These are phyloP conservation scores for Brachyistius frenatus DNA, from an alignment of 2,113 vertebrate genomes.

Conservation along the genomic window DNA sequence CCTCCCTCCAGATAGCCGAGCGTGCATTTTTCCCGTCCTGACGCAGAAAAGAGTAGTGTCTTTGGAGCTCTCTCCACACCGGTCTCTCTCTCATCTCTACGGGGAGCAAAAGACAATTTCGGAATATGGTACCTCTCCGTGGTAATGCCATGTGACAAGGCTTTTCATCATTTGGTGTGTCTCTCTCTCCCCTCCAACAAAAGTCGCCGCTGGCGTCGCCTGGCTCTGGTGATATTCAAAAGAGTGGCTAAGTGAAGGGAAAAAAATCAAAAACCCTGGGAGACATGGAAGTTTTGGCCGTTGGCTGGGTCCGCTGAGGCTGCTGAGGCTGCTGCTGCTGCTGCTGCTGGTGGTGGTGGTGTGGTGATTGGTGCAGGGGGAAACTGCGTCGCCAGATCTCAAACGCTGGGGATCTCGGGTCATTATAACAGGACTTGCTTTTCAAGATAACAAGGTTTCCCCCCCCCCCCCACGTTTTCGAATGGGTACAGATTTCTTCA, in stretches of 20 bases:
- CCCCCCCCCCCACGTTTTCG: conserved; percentile 23
- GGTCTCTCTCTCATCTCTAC: conserved; percentile 37
- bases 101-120: conserved; percentile 66
- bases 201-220: conserved; percentile 43
- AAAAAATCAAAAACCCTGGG: conserved; percentile 49
- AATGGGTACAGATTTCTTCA: conserved; percentile 44
- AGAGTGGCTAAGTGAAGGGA: conserved; percentile 33
- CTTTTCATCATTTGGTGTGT: conserved; percentile 45
- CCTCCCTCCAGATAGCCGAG: conserved; percentile 38
- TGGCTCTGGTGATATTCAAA: conserved; percentile 28
- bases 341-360: conserved; percentile 40
- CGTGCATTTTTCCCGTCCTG: conserved; percentile 43
- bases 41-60: conserved; percentile 60
- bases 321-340: conserved; percentile 68
- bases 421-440: conserved; percentile 60
- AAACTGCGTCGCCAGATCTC: conserved; percentile 78
- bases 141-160: conserved; percentile 71
- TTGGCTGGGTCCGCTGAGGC: conserved; percentile 70
- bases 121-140: conserved; percentile 72
- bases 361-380: conserved; percentile 70
- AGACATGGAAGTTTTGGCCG: conserved; percentile 82
- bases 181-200: conserved; percentile 34
- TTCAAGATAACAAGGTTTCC: conserved; percentile 49
- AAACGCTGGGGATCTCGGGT: conserved; percentile 68
- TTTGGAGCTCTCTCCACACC: conserved; percentile 31